Evolutionary conservation across 2,888 invertebrate species (phyloP).

Genomic region (Eueremaeus valkanovi): DNA sequence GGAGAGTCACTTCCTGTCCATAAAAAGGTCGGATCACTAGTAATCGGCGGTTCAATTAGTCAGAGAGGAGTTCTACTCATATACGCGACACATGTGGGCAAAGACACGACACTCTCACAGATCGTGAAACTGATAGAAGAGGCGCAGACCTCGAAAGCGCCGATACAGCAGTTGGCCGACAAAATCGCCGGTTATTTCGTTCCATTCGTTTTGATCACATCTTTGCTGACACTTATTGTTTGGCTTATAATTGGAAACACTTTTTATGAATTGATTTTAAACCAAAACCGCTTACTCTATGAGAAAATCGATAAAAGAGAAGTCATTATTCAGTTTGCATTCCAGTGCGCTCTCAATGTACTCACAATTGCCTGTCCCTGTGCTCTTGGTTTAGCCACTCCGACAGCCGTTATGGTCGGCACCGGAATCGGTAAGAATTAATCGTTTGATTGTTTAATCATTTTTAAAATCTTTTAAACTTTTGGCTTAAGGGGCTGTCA

Average conservation of each 20-base stretch:
- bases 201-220: constrained; percentile 80
- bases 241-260: constrained; percentile 81
- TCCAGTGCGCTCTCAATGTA: constrained; percentile 93
- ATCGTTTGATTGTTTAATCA: no score
- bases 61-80: constrained; percentile 57
- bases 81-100: constrained; percentile 58
- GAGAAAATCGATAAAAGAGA: constrained; percentile 55
- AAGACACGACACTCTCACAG: constrained; percentile 58
- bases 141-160: constrained; percentile 97
- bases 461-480: no score
- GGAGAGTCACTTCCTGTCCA: constrained; percentile 59
- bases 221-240: constrained; percentile 73
- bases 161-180: constrained; percentile 95
- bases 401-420: constrained; percentile 97
- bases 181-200: constrained; percentile 97
- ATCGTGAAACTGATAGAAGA: constrained; percentile 76
- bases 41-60: constrained; percentile 59
- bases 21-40: constrained; percentile 53
- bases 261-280: constrained; percentile 6
- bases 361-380: constrained; percentile 98
- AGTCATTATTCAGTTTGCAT: constrained; percentile 85
- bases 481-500: constrained; percentile 62
- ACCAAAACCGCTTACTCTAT: constrained; percentile 30
- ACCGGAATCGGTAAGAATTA: constrained; percentile 72
- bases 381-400: constrained; percentile 94